Percentiles rank a stretch among this genome's conserved stretches.
These are phyloP conservation scores for Lepidurus apus DNA, from an alignment of 1,140 invertebrate species.

Conservation along the genomic window DNA sequence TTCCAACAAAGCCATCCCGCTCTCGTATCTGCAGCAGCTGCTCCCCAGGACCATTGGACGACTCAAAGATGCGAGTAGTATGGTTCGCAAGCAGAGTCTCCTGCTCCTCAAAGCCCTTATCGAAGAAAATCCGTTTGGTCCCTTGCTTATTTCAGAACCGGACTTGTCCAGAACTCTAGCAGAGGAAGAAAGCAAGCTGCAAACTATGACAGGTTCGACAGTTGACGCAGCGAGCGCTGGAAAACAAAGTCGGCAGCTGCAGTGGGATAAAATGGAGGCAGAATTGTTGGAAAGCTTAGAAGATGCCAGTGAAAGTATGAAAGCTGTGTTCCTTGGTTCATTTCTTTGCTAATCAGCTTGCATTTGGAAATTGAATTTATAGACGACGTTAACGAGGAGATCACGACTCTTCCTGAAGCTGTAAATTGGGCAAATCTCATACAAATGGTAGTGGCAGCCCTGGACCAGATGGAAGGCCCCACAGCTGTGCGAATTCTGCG, in stretches of 20 bases:
- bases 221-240: background rate
- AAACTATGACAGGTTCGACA: slow-evolving; percentile 40
- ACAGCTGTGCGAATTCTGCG: background rate
- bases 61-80: slow-evolving; percentile 67
- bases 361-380: background rate
- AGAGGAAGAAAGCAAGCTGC: slow-evolving; percentile 44
- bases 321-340: background rate
- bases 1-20: slow-evolving; percentile 63
- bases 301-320: slow-evolving; percentile 40
- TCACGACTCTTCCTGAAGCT: background rate
- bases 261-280: slow-evolving; percentile 34
- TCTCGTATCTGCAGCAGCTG: slow-evolving; percentile 57
- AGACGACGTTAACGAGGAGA: background rate
- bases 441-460: background rate
- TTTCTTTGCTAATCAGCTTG: background rate
- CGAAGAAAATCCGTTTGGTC: slow-evolving; percentile 69
- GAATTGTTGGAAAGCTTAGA: slow-evolving; percentile 43
- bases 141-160: slow-evolving; percentile 43
- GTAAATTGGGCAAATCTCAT: background rate
- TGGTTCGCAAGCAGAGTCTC: slow-evolving; percentile 70
- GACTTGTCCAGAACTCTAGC: slow-evolving; percentile 43
- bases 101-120: slow-evolving; percentile 66
- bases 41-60: slow-evolving; percentile 59
- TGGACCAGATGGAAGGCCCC: background rate
- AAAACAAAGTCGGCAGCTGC: background rate